Conservation (phyloP, 2,888 invertebrate genomes). For the Nymphalis polychloros region DNA sequence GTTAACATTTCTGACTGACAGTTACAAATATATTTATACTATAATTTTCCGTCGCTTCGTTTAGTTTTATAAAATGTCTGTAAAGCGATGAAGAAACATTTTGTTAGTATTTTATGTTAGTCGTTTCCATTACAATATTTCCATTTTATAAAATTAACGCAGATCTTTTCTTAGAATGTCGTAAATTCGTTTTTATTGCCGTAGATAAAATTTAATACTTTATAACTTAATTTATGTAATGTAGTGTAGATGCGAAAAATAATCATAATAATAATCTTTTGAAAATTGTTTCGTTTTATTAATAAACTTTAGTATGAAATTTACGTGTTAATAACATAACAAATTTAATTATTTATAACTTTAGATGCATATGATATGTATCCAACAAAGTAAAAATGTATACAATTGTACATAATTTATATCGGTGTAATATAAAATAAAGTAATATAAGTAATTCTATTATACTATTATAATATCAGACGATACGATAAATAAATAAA, state of each 20-base stretch:
- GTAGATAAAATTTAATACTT: slow-evolving; percentile 33
- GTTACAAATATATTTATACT: no score
- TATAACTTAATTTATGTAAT: slow-evolving; percentile 28
- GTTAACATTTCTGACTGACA: no score
- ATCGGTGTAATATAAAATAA: no score
- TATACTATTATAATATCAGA: no score
- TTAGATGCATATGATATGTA: no score
- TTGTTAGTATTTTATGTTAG: slow-evolving; percentile 18
- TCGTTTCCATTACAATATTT: slow-evolving; percentile 24
- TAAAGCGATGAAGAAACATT: not conserved
- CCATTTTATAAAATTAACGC: slow-evolving; percentile 32
- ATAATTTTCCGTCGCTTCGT: no score
- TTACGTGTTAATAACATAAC: not conserved
- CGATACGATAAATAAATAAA: no score
- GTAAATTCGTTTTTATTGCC: slow-evolving; percentile 37
- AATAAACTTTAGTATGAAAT: not conserved
- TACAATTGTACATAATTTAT: no score
- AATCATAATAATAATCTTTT: slow-evolving; percentile 2
- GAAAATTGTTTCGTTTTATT: not conserved
- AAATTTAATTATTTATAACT: no score
- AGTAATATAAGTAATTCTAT: no score
- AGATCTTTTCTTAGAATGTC: slow-evolving; percentile 31
- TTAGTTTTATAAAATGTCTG: no score
- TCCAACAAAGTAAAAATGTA: no score
- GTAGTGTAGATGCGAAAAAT: slow-evolving; percentile 14